Evolutionary conservation across 2,797 vertebrate species (phyloP), one percentile per base, ranked within the genome.

Genomic region (Pipistrellus pipistrellus): DNA sequence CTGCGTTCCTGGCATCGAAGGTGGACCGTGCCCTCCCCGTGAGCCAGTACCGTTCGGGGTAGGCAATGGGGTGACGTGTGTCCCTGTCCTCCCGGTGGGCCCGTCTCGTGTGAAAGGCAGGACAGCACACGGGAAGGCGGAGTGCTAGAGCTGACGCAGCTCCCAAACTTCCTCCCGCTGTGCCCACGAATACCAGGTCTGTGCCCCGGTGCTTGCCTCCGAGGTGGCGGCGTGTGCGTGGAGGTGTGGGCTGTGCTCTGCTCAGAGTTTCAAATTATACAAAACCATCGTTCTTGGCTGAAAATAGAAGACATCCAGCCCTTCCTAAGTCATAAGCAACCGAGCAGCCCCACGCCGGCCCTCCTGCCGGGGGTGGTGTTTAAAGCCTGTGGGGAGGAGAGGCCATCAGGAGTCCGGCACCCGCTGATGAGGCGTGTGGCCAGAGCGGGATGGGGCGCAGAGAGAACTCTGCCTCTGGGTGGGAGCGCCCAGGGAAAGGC

Each of bases 1-100:
- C 35, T 38, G 21, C 59, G 38, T 35, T 90, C 64, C 44, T 23
- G 41, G 41, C 17, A 7, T 38, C 59, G 55, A 23, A 30, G 75
- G 53, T 23, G 59, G 71, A 18, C 2, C 0, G 1, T 17, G 25
- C 30, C 0, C 72, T 30, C 41, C 11, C n/a, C 1, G 1, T 3
- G 44, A 41, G 3, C 53, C 10, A 17, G 46, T 21, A 30, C 48
- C 10, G 3, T 48, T 51, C 8, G 0, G 0, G 10, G 15, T 57
- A 10, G 41, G 44, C 35, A 14, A 18, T 10, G 69, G 55, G 48
- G 44, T 38, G 81, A 51, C 77, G n/a, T n/a, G 0, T 8, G 66
- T 32, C 72, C 86, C 35, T 21, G 44, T 48, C 55, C 77, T 55
- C 55, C 77, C 90, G n/a, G 64, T 59, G 91, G 68, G n/a, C 23